A percentile compares a stretch with the other conserved stretches of the same genome.
phyloP scores from a whole-genome alignment of 2,888 invertebrate genomes.

The Hedya salicella region DNA sequence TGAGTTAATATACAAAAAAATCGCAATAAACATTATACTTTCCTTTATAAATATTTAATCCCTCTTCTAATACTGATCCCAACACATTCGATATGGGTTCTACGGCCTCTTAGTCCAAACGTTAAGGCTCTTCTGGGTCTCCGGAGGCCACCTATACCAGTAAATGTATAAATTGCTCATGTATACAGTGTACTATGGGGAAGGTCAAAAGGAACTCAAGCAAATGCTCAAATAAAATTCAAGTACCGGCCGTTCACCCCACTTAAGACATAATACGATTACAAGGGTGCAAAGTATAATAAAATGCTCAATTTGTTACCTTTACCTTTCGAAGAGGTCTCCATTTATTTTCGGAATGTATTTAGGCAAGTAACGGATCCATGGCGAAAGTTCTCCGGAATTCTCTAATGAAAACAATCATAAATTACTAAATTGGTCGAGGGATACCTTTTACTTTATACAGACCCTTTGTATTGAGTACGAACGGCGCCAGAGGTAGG shows the following conservation, averaged over 20 bases:
- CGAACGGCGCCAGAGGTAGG: conserved; percentile 1
- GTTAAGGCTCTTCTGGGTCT: conserved; percentile 14
- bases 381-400: conserved; percentile 23
- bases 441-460: conserved; percentile 25
- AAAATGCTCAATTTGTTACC: conserved; percentile 76
- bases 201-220: conserved; percentile 36
- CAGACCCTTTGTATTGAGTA: conserved; percentile 27
- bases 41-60: conserved; percentile 26
- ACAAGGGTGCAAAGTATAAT: conserved; percentile 71
- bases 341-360: conserved; percentile 65
- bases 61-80: conserved; percentile 6
- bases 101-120: conserved; percentile 13
- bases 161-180: conserved; percentile 27
- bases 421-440: conserved; percentile 26
- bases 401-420: conserved; percentile 42
- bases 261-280: conserved; percentile 67
- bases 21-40: neutral
- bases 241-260: conserved; percentile 49
- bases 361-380: conserved; percentile 49
- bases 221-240: conserved; percentile 42
- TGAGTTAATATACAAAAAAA: too few species aligned
- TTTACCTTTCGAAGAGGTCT: conserved; percentile 62
- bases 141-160: conserved; percentile 20
- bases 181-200: neutral
- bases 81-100: conserved; percentile 29